Evolutionary conservation across 2,888 invertebrate genomes (phyloP), one percentile per base, ranked within the genome.

Genomic region (Meghimatium bilineatum): DNA sequence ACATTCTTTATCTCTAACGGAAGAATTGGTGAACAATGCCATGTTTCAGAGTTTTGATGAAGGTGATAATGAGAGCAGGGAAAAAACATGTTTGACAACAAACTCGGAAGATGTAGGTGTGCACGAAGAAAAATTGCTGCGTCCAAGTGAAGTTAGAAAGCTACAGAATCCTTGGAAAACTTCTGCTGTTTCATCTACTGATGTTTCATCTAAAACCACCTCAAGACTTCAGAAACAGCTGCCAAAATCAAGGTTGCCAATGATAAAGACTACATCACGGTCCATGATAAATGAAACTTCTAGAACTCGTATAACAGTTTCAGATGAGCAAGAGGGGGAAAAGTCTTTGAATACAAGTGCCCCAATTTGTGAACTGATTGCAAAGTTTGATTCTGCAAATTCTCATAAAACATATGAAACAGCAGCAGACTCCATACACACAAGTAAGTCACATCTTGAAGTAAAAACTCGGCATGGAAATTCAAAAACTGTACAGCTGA

Each of bases 1-100:
- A 66, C n/a, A 80, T n/a, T 75, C 80, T 67, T 52, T 84, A 32
- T 84, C 84, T 52, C 56, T 84, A 17, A 66, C 74, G n/a, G 80
- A 84, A 38, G 84, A 84, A 34, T n/a, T 84, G 60, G 74, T 66
- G 38, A 80, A 60, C 29, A 84, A 56, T 75, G 34, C 52, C 23
- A 67, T 32, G 12, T 80, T 44, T 66, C 63, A 66, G 34, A 44
- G 34, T 75, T 71, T 63, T 66, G 74, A 72, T 66, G 83, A 74
- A 63, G 56, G 26, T 49, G 77, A 83, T 38, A 29, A 49, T 49
- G 71, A 38, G 20, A 14, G 14, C 34, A 52, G 26, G 2, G 66
- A 26, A 36, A 75, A 36, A 52, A 17, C 49, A 32, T 32, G 29
- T 29, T 3, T 6, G 17, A 52, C 29, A 26, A 44, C 17, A 0